phyloP scores from a whole-genome alignment of 1,140 invertebrate species.

The Andricus grossulariae region DNA sequence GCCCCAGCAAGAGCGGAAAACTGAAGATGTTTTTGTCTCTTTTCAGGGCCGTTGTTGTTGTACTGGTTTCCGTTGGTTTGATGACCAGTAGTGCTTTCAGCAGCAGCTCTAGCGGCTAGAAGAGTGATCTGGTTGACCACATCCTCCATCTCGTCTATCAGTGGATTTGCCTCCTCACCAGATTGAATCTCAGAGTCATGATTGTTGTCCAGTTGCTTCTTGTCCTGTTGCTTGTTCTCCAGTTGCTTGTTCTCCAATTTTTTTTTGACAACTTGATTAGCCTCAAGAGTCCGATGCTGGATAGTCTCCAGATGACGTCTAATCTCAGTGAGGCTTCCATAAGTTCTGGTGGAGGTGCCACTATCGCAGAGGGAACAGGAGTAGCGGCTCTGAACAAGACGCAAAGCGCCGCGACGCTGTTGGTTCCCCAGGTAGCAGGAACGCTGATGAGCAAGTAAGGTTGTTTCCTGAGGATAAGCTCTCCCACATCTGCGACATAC shows the following conservation, averaged over 20 bases:
- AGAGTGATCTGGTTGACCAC: slow-evolving; percentile 89
- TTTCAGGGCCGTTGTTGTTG: slow-evolving; percentile 71
- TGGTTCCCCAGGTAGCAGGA: slow-evolving; percentile 82
- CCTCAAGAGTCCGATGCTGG: slow-evolving; percentile 72
- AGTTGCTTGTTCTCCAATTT: slow-evolving; percentile 61
- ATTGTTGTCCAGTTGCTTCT: slow-evolving; percentile 50
- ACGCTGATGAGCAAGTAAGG: slow-evolving; percentile 84
- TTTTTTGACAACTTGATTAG: slow-evolving; percentile 49
- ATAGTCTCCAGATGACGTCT: slow-evolving; percentile 82
- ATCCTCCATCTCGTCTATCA: slow-evolving; percentile 88
- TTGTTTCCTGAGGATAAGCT: slow-evolving; percentile 86
- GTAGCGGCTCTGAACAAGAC: slow-evolving; percentile 82
- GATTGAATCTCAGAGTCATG: slow-evolving; percentile 59
- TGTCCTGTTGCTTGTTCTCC: no score
- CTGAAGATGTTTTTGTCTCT: slow-evolving; percentile 67
- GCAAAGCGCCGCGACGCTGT: slow-evolving; percentile 80
- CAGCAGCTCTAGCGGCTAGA: slow-evolving; percentile 83
- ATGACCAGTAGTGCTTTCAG: slow-evolving; percentile 69
- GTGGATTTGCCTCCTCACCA: slow-evolving; percentile 73
- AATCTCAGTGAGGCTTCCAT: slow-evolving; percentile 79
- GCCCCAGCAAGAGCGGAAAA: slow-evolving; percentile 66
- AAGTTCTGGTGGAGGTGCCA: slow-evolving; percentile 75
- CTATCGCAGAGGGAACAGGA: slow-evolving; percentile 83
- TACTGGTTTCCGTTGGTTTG: slow-evolving; percentile 56
- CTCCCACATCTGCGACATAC: slow-evolving; percentile 91